Conservation (phyloP, 1,140 invertebrate species). For the Drosophila pectinifera region DNA sequence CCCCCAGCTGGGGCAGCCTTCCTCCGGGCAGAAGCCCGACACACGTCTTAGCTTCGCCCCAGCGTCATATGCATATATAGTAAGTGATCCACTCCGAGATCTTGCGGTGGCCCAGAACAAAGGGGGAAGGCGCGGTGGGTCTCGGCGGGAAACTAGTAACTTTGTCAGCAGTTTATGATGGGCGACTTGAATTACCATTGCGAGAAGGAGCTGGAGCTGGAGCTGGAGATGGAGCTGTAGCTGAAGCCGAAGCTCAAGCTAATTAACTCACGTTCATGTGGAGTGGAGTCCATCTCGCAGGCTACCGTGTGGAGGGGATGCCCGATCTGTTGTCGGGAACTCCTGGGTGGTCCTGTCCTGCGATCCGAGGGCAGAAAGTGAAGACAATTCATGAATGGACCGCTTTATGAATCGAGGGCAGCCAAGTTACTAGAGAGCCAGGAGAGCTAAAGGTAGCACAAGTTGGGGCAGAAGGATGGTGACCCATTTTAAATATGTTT, state of each 20-base stretch:
- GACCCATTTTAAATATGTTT: constrained; percentile 18
- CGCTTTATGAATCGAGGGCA: constrained; percentile 28
- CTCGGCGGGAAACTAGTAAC: constrained; percentile 34
- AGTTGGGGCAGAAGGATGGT: background rate
- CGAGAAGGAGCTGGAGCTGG: background rate
- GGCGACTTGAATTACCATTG: constrained; percentile 68
- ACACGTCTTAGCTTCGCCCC: constrained; percentile 39
- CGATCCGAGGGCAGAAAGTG: constrained; percentile 1
- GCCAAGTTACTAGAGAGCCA: background rate
- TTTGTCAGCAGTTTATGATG: constrained; percentile 77
- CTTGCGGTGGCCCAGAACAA: constrained; percentile 67
- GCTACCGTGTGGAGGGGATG: constrained; percentile 32
- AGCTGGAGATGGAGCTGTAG: background rate
- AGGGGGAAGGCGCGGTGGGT: background rate
- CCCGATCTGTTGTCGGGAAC: background rate
- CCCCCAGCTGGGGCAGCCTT: background rate
- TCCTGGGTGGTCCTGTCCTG: constrained; percentile 41
- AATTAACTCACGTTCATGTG: constrained; percentile 40
- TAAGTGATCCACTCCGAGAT: constrained; percentile 57
- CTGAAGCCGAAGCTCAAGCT: constrained; percentile 9
- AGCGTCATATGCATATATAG: constrained; percentile 10
- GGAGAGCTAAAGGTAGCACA: background rate
- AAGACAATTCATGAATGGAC: constrained; percentile 33
- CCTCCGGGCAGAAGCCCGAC: constrained; percentile 65
- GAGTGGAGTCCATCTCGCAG: constrained; percentile 6